phyloP scores from a whole-genome alignment of 2,797 vertebrate species.

The Alfaro cultratus region DNA sequence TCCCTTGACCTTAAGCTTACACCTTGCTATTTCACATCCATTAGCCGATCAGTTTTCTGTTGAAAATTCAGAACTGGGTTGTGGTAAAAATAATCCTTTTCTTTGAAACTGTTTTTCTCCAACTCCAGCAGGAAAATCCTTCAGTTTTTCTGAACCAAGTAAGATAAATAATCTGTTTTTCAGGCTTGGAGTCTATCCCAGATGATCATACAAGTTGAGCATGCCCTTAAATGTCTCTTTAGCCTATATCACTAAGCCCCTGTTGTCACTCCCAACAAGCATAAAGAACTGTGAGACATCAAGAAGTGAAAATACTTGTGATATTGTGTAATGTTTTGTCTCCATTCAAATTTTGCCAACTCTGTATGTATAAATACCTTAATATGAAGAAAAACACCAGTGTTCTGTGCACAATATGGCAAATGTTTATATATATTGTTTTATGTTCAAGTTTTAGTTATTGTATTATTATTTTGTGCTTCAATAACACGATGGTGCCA shows the following conservation, averaged over 20 bases:
- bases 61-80: background rate
- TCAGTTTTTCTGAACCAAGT: conserved; percentile 8
- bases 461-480: background rate
- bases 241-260: background rate
- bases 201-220: background rate
- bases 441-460: background rate
- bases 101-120: background rate
- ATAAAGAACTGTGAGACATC: background rate
- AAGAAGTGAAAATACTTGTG: background rate
- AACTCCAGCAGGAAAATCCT: background rate
- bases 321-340: background rate
- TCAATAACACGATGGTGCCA: background rate
- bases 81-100: background rate
- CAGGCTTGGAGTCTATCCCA: background rate
- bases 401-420: background rate
- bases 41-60: background rate
- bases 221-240: conserved; percentile 5
- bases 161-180: conserved; percentile 8
- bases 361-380: background rate
- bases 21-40: conserved; percentile 13
- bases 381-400: background rate
- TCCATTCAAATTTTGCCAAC: background rate
- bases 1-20: background rate
- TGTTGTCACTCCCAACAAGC: background rate
- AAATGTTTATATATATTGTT: background rate